phyloP scores from a whole-genome alignment of 1,140 invertebrate species.

The Cataglyphis hispanica region DNA sequence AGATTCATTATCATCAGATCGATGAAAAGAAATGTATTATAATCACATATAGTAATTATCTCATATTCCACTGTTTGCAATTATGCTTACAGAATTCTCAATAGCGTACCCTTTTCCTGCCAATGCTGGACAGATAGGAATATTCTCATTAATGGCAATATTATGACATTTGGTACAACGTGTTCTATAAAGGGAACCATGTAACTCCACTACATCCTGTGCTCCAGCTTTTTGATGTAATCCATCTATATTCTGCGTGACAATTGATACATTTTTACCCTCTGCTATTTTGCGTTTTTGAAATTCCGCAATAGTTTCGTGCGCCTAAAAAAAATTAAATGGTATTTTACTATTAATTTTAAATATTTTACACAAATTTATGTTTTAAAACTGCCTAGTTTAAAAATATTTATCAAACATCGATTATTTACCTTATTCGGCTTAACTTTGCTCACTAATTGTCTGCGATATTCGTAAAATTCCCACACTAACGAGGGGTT shows the following conservation, averaged over 20 bases:
- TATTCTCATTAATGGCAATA: conserved; percentile 90
- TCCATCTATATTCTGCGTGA: conserved; percentile 98
- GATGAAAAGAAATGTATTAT: not conserved
- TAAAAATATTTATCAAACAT: conserved; percentile 1
- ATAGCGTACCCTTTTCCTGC: conserved; percentile 80
- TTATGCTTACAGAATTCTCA: not conserved
- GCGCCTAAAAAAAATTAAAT: conserved; percentile 88
- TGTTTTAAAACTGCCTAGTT: not conserved
- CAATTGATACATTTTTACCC: conserved; percentile 89
- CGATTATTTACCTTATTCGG: conserved; percentile 88
- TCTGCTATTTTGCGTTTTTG: conserved; percentile 89
- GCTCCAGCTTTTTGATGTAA: conserved; percentile 94
- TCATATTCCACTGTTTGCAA: not conserved
- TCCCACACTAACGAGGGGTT: conserved; percentile 93
- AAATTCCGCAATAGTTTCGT: conserved; percentile 92
- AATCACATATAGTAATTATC: not conserved
- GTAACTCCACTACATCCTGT: conserved; percentile 94
- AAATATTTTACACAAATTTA: not conserved
- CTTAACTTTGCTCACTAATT: conserved; percentile 88
- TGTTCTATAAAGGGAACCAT: conserved; percentile 95
- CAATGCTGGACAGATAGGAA: conserved; percentile 93
- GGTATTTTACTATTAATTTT: not conserved
- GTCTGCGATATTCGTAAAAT: conserved; percentile 92
- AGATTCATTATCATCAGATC: not conserved
- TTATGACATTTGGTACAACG: conserved; percentile 92